Evolutionary conservation across 30 jellyfish, hydroid and myxozoan genomes (phyloP), one percentile per base, ranked within the genome.

Genomic region (Cassiopea xamachana): DNA sequence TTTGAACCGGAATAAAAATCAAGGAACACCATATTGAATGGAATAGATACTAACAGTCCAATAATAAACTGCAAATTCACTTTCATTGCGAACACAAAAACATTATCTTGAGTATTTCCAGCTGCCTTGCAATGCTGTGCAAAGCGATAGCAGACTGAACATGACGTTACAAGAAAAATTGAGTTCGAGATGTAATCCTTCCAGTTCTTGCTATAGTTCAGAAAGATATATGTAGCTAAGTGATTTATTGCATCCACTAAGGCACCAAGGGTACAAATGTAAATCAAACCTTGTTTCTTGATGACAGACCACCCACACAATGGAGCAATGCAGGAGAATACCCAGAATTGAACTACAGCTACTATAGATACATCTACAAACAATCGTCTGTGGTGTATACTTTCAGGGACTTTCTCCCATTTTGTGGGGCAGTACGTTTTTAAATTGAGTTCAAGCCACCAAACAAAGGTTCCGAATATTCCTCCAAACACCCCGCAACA

Each of bases 381-480:
- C 27, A 82, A 69, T 6, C 82, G 73, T 50, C 13, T 82, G 16
- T 73, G 90, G 51, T 82, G 73, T 14, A 62, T 12, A 14, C 1
- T 17, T 3, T 14, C 39, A 18, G 90, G 90, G 49, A 82, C 68
- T 16, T 67, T 59, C 10, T 46, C 73, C 81, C 90, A 62, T 17
- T 82, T 51, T 7, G 43, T 75, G 19, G 45, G 51, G 14, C 90
- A 82, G 81, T 71, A 82, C 47, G 81, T 13, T 39, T 82, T 27
- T 1, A 82, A 7, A 16, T 62, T 82, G 5, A 82, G 82, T 15
- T 82, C 82, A 18, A 82, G 14, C 90, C 90, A 82, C 90, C 90
- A 82, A 1, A 82, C 13, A 15, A 46, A 13, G 2, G 82, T 67
- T 7, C 82, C 82, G 68, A 82, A 55, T 46, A 82, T 44, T 17